Conservation (phyloP, 2,113 vertebrate species). For the Sprattus sprattus region DNA sequence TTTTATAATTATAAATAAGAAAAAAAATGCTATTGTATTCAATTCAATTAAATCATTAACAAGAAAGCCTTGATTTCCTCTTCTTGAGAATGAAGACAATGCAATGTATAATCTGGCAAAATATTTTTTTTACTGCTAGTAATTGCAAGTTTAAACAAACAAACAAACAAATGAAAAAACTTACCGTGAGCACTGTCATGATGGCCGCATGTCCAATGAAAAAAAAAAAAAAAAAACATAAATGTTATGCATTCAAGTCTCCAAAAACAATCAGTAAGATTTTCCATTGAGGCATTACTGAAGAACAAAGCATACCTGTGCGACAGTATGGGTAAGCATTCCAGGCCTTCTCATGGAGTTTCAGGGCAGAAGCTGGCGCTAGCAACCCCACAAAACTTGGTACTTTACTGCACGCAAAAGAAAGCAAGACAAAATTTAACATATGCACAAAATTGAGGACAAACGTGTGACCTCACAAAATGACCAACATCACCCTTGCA, state of each 20-base stretch:
- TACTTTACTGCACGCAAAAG: conserved; percentile 82
- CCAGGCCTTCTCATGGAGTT: conserved; percentile 94
- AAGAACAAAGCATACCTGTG: conserved; percentile 71
- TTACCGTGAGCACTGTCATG: conserved; percentile 63
- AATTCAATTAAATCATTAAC: neutral
- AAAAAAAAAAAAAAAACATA: conserved; percentile 25
- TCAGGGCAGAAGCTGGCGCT: conserved; percentile 85
- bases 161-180: conserved; percentile 29
- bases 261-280: neutral
- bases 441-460: neutral
- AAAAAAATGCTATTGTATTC: too few relatives aligned
- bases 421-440: neutral
- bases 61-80: too few relatives aligned
- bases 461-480: neutral
- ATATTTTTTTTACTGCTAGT: neutral
- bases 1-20: neutral
- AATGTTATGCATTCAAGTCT: conserved; percentile 9
- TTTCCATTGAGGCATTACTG: neutral
- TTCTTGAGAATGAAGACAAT: too few relatives aligned
- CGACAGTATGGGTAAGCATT: conserved; percentile 97
- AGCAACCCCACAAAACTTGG: conserved; percentile 80
- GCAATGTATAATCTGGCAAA: too few relatives aligned
- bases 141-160: neutral
- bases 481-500: neutral
- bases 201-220: neutral